These are phyloP conservation scores for Archips crataeganus DNA, from an alignment of 2,888 invertebrate species.

Conservation along the genomic window DNA sequence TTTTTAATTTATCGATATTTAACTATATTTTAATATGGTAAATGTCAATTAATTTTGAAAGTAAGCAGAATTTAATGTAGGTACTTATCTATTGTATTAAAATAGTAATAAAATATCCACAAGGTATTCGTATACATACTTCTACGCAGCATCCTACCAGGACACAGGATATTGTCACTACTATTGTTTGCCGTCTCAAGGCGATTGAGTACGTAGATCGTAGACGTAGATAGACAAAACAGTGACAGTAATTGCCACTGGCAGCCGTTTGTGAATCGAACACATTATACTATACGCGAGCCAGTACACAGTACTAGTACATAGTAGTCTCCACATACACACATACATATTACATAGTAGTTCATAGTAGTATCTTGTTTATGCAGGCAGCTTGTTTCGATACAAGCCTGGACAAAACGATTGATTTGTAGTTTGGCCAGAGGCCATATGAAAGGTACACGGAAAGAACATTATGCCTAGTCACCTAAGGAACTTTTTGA, in stretches of 20 bases:
- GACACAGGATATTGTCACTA: background rate
- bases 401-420: background rate
- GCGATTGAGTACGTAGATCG: conserved; percentile 2
- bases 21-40: no score
- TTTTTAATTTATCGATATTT: no score
- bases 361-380: background rate
- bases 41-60: no score
- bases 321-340: no score
- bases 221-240: conserved; percentile 1
- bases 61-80: no score
- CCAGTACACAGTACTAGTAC: background rate
- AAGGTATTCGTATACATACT: background rate
- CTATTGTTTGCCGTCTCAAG: conserved; percentile 6
- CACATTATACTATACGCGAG: background rate
- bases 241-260: conserved; percentile 7
- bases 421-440: background rate
- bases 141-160: background rate
- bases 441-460: no score
- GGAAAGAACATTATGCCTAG: no score
- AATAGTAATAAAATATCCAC: background rate
- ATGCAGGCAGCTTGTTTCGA: no score
- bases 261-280: conserved; percentile 3
- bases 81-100: no score
- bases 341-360: background rate
- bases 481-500: no score